phyloP scores from a whole-genome alignment of 1,140 invertebrate species.

The Aphaenogaster floridana region DNA sequence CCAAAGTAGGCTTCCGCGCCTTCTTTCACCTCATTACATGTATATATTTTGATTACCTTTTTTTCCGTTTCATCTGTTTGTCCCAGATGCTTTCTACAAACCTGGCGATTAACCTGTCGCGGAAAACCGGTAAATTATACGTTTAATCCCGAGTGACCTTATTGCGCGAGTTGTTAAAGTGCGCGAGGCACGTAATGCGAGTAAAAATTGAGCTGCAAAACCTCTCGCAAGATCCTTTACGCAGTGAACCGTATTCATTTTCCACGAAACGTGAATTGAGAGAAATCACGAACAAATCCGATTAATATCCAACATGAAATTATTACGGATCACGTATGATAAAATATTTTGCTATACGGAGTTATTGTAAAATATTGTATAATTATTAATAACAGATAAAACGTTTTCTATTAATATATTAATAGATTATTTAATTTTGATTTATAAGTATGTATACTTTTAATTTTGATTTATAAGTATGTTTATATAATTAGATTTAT shows the following conservation, averaged over 20 bases:
- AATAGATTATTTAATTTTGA: not conserved
- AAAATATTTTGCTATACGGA: not conserved
- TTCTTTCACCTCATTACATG: constrained; percentile 3
- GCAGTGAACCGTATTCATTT: not conserved
- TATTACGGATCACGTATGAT: not conserved
- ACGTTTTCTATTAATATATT: not conserved
- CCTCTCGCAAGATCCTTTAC: not conserved
- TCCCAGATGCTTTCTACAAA: constrained; percentile 51
- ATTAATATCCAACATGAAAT: not conserved
- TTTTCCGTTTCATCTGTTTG: not conserved
- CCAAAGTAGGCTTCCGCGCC: not conserved
- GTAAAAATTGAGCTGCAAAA: not conserved
- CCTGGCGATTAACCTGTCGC: not conserved
- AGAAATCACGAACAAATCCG: not conserved
- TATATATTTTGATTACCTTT: not conserved
- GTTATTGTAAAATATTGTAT: not conserved
- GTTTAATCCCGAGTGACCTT: constrained; percentile 44
- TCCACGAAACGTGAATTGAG: not conserved
- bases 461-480: not conserved
- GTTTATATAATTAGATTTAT: not conserved
- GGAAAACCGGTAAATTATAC: constrained; percentile 64
- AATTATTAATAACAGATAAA: not conserved
- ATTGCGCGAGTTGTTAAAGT: constrained; percentile 25
- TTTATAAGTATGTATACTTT: not conserved
- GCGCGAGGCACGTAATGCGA: not conserved